Evolutionary conservation across 1,140 invertebrate genomes (phyloP), one percentile per base, ranked within the genome.

Genomic region (Halyomorpha halys): DNA sequence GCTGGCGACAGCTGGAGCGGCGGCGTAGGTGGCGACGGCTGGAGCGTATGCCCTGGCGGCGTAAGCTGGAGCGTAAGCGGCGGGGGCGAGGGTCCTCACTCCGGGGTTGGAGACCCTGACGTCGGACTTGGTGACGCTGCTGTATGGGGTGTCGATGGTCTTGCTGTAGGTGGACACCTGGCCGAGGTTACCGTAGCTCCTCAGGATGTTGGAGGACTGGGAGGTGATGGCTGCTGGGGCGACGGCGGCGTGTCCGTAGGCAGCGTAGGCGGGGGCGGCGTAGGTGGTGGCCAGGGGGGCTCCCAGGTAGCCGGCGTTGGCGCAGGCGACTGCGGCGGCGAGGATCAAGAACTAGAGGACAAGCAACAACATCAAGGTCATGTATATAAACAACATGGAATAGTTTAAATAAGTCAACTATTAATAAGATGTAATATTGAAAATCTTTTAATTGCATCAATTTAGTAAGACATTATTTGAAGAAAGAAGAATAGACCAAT

Each of bases 41-140:
- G 21, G n/a, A 3, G 51, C n/a, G n/a, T n/a, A n/a, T n/a, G n/a
- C n/a, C n/a, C n/a, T n/a, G 21, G 51, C 51, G 13, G n/a, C n/a
- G 51, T 14, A 13, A 23, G 53, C 59, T 56, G 51, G 53, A 25
- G 53, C 53, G 53, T 21, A 21, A 14, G 53, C 53, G n/a, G 11
- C 66, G 44, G 18, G 23, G 23, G 53, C 18, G 53, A 56, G 60
- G 65, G 71, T 69, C 64, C 71, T 69, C 30, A 68, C 44, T 19
- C 68, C 71, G 51, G 73, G 72, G 70, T 75, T 76, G 70, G 71
- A 74, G 39, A 73, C 70, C 27, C 74, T 69, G 60, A 73, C 72
- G 68, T 76, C 75, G 63, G 69, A 69, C 66, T 75, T 76, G 56
- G 70, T 69, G 54, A 75, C 71, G 65, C 68, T 71, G 67, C 72